A percentile compares a stretch with the other conserved stretches of the same genome.
phyloP scores from a whole-genome alignment of 2,113 vertebrate species.

The Eira barbara region DNA sequence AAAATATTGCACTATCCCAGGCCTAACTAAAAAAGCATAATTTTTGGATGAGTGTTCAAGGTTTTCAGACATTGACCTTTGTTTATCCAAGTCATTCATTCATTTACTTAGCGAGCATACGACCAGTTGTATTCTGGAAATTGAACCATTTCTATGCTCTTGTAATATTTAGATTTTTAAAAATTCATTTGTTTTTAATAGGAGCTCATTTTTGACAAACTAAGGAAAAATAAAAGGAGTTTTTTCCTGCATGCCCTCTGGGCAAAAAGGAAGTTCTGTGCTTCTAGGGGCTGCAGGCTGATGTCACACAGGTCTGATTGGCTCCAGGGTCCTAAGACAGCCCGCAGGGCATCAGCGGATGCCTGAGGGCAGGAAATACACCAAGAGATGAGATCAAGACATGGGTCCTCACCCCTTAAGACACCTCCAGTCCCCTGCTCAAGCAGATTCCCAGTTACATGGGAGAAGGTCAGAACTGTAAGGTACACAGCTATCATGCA shows the following conservation, averaged over 20 bases:
- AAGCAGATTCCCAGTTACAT: not conserved
- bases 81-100: not conserved
- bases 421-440: not conserved
- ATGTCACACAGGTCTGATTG: not conserved
- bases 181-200: not conserved
- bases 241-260: not conserved
- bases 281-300: not conserved
- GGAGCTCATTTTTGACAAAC: not conserved
- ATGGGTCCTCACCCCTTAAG: not conserved
- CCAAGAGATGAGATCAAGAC: not conserved
- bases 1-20: not conserved
- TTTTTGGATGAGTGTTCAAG: not conserved
- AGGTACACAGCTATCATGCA: not conserved
- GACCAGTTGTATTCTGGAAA: not conserved
- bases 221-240: not conserved
- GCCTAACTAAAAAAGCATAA: not conserved
- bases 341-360: fast-evolving
- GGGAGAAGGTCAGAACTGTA: not conserved
- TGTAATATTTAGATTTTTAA: not conserved
- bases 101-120: not conserved
- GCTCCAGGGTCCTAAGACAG: not conserved
- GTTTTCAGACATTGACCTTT: not conserved
- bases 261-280: not conserved
- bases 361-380: not conserved
- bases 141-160: not conserved